Evolutionary conservation across 2,113 vertebrate species (phyloP), one percentile per base, ranked within the genome.

Genomic region (Megaceryle torquata): DNA sequence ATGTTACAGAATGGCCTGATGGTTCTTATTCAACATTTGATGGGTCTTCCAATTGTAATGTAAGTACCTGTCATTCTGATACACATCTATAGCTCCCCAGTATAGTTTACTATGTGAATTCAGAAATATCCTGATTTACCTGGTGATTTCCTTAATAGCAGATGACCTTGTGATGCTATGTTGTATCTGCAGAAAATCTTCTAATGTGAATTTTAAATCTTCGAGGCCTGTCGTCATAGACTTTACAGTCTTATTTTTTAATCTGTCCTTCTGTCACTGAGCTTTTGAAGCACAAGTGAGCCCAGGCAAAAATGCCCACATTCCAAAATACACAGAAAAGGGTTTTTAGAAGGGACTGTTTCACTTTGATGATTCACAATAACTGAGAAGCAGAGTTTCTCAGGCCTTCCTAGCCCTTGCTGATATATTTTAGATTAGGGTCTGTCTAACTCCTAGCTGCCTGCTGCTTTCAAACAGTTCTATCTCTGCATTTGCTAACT

Each of bases 31-130:
- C 98, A n/a, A 94, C 98, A 56, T 98, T 99, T 95, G 99, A 99
- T 86, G 98, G 98, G 80, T 99, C 99, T 77, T 99, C 99, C 67
- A 99, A 98, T 95, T 99, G 98, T 98, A 99, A 99, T 80, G 99
- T 99, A 98, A 99, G 99, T 99, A 97, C 33, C 10, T 60, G 60
- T 63, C 54, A 51, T 24, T 91, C 25, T 82, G 44, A 50, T 85
- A 65, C 25, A 26, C 25, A 26, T 5, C 88, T 51, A 26, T 5
- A 89, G 76, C 31, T 88, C 57, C 35, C 31, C n/a, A 29, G 11
- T 80, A 68, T 82, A 12, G 51, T 83, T 74, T 86, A 82, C 67
- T 76, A 75, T 69, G 84, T 75, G 37, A 84, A 59, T 88, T 50
- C 81, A 26, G 46, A 87, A 81, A 77, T 90, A 70, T 8, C 46